Base-by-base conservation (phyloP, 2,797 vertebrate species). In the Yasuhikotakia modesta region DNA sequence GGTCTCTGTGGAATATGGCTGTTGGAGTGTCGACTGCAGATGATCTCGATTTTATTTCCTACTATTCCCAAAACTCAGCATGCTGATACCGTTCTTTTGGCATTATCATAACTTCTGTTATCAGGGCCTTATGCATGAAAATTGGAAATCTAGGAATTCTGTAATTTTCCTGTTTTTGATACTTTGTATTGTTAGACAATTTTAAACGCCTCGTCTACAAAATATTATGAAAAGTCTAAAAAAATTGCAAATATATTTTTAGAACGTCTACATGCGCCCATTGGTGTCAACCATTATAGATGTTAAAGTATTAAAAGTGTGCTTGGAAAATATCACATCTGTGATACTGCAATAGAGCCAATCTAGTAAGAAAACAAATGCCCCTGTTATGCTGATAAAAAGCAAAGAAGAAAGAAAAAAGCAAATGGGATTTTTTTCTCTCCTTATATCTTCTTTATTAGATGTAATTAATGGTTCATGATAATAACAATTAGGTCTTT, bases 1-100 rank as follows among this genome's bases (percentile, higher is more conserved):
- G 77, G 82, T 90, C 92, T 93, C 91, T 82, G 84, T 89, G 90
- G 92, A 92, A 88, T 88, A 81, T 74, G 71, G 78, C 76, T 81
- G 88, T 77, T 86, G 86, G 86, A 81, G 82, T 85, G 87, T 90
- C 65, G 86, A 88, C 88, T 88, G 81, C 86, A 81, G 87, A 90
- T 87, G 69, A 90, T 88, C 86, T 86, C 86, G 84, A 89, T 88
- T 81, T 82, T 86, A 81, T 91, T 90, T 87, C 86, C 87, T 82
- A 76, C 76, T 66, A 81, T 85, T 73, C 63, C 27, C 60, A 19
- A 53, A 61, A 86, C 86, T 83, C 85, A 79, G 87, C 83, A 89
- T 89, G 85, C 82, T 89, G 88, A 89, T 91, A 86, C 74, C 17
- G 46, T 80, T 85, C 84, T 85, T 57, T 81, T 86, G 50, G 65